Evolutionary conservation across 2,888 invertebrate genomes (phyloP).

Genomic region (Yponomeuta malinellus): DNA sequence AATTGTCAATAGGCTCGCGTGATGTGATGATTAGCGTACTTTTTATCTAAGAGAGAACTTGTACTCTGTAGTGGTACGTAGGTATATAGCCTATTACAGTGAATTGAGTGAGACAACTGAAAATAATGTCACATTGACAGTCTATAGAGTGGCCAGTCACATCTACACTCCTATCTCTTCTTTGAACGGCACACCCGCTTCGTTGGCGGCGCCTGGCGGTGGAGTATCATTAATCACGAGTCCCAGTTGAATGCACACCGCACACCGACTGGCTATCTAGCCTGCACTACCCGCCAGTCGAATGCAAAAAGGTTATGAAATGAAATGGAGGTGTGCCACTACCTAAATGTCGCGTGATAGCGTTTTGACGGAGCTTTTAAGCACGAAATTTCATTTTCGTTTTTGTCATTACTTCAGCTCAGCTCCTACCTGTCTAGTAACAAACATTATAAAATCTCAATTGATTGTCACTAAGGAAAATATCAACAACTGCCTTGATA

Average conservation of each 20-base stretch:
- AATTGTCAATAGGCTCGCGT: too few species aligned
- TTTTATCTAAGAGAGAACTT: too few species aligned
- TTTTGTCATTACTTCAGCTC: not conserved
- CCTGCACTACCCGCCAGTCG: conserved; percentile 7
- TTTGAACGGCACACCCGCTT: conserved; percentile 47
- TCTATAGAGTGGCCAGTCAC: not conserved
- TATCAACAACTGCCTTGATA: too few species aligned
- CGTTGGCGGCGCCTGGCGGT: conserved; percentile 48
- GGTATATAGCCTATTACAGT: too few species aligned
- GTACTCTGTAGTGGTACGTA: too few species aligned
- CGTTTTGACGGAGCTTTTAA: conserved; percentile 2
- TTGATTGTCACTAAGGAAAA: too few species aligned
- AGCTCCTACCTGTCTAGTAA: too few species aligned
- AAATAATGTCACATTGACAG: too few species aligned
- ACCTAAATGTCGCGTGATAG: not conserved
- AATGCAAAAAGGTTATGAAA: conserved; percentile 13
- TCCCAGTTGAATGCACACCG: conserved; percentile 27
- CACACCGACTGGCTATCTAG: conserved; percentile 14
- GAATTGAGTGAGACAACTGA: too few species aligned
- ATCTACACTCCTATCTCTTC: conserved; percentile 19
- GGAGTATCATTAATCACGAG: conserved; percentile 64
- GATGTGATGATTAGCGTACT: too few species aligned
- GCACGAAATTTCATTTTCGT: not conserved
- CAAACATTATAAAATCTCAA: too few species aligned
- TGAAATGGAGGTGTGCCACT: not conserved